Percentiles rank a stretch among this genome's conserved stretches.
phyloP scores from a whole-genome alignment of 1,140 invertebrate species.

The Drusus annulatus region DNA sequence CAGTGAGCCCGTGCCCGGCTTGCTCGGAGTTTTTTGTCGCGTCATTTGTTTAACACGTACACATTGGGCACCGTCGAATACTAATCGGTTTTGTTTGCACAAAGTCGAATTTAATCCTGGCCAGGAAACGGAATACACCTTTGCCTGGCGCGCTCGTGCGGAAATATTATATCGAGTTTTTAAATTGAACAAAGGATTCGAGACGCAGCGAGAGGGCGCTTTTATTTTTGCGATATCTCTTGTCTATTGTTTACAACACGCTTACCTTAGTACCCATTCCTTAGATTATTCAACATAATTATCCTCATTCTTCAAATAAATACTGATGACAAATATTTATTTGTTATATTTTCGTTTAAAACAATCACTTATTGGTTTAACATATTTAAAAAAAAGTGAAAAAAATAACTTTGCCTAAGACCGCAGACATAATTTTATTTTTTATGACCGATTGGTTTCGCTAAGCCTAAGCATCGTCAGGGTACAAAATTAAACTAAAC shows the following conservation, averaged over 20 bases:
- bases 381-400: too few relatives aligned
- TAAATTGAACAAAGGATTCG: slow-evolving; percentile 25
- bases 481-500: too few relatives aligned
- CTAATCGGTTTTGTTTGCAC: slow-evolving; percentile 53
- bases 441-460: too few relatives aligned
- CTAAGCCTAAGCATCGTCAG: too few relatives aligned
- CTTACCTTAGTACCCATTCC: not conserved
- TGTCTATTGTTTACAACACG: not conserved
- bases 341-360: too few relatives aligned
- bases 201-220: not conserved
- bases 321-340: too few relatives aligned
- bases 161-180: slow-evolving; percentile 16
- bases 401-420: too few relatives aligned
- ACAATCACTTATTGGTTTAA: too few relatives aligned
- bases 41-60: slow-evolving; percentile 52
- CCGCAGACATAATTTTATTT: too few relatives aligned
- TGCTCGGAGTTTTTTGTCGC: slow-evolving; percentile 37
- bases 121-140: slow-evolving; percentile 43
- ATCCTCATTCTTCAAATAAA: too few relatives aligned
- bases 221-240: not conserved
- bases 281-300: too few relatives aligned
- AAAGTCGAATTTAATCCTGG: slow-evolving; percentile 53
- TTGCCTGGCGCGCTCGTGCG: slow-evolving; percentile 1
- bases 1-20: not conserved
- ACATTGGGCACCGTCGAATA: slow-evolving; percentile 46